phyloP scores from a whole-genome alignment of 2,113 vertebrate genomes.

The Ochotona curzoniae region DNA sequence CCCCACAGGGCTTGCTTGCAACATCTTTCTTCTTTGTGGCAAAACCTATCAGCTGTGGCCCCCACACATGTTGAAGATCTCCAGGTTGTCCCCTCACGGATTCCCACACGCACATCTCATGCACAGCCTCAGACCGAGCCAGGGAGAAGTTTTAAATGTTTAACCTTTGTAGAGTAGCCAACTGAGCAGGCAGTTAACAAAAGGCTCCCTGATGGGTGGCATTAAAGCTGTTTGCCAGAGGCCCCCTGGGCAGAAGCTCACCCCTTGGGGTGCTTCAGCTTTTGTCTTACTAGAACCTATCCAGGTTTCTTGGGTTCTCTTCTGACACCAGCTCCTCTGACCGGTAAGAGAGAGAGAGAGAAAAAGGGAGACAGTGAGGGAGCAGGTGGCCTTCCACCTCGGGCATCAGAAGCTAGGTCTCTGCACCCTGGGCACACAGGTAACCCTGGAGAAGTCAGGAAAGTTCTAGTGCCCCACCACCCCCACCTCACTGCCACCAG shows the following conservation, averaged over 20 bases:
- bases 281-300: slow-evolving; percentile 61
- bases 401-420: background rate
- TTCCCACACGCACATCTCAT: slow-evolving; percentile 30
- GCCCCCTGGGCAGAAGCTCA: slow-evolving; percentile 51
- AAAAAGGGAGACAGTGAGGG: background rate
- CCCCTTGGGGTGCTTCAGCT: slow-evolving; percentile 40
- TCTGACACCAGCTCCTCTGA: slow-evolving; percentile 55
- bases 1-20: background rate
- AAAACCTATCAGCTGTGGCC: background rate
- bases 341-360: background rate
- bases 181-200: slow-evolving; percentile 68
- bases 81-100: slow-evolving; percentile 58
- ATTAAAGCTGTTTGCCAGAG: slow-evolving; percentile 30
- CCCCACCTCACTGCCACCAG: background rate
- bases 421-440: background rate
- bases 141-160: slow-evolving; percentile 70
- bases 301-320: slow-evolving; percentile 26
- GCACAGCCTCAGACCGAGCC: background rate
- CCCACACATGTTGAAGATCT: slow-evolving; percentile 20
- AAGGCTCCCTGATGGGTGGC: slow-evolving; percentile 58
- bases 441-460: background rate
- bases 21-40: background rate
- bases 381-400: background rate
- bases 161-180: slow-evolving; percentile 69
- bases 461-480: background rate